These are phyloP conservation scores for Cotesia vestalis DNA, from an alignment of 1,140 invertebrate genomes.

Conservation along the genomic window DNA sequence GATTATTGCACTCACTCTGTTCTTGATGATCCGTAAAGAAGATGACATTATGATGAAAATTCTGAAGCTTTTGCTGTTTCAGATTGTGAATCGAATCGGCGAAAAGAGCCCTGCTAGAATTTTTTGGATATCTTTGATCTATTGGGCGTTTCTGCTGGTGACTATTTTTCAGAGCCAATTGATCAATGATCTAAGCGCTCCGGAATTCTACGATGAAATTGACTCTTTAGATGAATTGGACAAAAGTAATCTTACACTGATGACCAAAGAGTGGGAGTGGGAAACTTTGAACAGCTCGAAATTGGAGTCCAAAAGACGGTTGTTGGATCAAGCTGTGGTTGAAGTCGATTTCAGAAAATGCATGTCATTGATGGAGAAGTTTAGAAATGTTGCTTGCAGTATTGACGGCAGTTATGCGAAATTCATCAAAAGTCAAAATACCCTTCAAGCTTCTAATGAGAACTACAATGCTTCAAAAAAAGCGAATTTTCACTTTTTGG, in stretches of 20 bases:
- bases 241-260: constrained; percentile 25
- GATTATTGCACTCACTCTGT: neutral
- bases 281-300: constrained; percentile 18
- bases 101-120: constrained; percentile 19
- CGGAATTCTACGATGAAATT: constrained; percentile 31
- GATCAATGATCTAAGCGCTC: constrained; percentile 28
- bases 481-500: constrained; percentile 18
- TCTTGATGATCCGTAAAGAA: constrained; percentile 7
- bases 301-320: neutral
- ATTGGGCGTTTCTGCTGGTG: constrained; percentile 23
- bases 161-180: constrained; percentile 33
- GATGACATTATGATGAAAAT: constrained; percentile 19
- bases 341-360: constrained; percentile 33
- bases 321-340: neutral
- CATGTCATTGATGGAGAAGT: neutral
- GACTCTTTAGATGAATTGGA: constrained; percentile 29
- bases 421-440: constrained; percentile 13
- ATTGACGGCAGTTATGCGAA: constrained; percentile 31
- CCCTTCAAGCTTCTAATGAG: neutral
- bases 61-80: constrained; percentile 28
- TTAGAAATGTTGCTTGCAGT: constrained; percentile 31
- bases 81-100: constrained; percentile 31
- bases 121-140: constrained; percentile 35
- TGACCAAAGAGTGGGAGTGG: constrained; percentile 24
- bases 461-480: constrained; percentile 14